Evolutionary conservation across 2,113 vertebrate genomes (phyloP).

Genomic region (Speoplatyrhinus poulsoni): DNA sequence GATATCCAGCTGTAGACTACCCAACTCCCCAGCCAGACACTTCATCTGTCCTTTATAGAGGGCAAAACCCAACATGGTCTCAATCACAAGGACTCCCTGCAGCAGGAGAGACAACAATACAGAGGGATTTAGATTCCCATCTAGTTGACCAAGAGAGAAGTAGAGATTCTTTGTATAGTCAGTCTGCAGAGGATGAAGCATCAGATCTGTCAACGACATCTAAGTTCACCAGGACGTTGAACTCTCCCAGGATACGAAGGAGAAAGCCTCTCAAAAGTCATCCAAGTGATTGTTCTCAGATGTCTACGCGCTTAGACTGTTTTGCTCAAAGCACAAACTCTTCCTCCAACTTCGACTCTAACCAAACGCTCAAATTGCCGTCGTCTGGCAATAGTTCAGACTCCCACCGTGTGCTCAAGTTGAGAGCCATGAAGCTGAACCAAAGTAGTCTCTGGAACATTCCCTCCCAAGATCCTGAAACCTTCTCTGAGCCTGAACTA

Average conservation of each 20-base stretch:
- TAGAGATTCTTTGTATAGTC: conserved; percentile 28
- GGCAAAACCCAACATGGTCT: not conserved
- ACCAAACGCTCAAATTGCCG: conserved; percentile 13
- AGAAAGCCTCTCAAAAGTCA: conserved; percentile 46
- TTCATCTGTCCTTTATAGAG: not conserved
- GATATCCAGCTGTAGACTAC: conserved; percentile 61
- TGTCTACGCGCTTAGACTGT: not conserved
- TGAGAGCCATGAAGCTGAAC: conserved; percentile 56
- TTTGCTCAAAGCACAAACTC: conserved; percentile 26
- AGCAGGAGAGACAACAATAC: conserved; percentile 5
- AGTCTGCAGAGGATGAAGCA: conserved; percentile 29
- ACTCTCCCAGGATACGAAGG: conserved; percentile 54
- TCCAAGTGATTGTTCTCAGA: conserved; percentile 6
- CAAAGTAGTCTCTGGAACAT: conserved; percentile 45
- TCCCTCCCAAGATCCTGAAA: conserved; percentile 39
- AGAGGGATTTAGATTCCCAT: conserved; percentile 25
- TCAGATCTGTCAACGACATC: conserved; percentile 16
- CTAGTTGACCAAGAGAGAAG: conserved; percentile 5
- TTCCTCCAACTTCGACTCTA: conserved; percentile 50
- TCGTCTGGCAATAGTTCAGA: conserved; percentile 21
- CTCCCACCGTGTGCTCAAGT: conserved; percentile 57
- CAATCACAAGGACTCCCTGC: not conserved
- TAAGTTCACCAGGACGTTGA: conserved; percentile 49
- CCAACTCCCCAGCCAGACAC: conserved; percentile 35
- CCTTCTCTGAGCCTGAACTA: conserved; percentile 60